A percentile compares a stretch with the other conserved stretches of the same genome.
Conservation (phyloP, 2,113 vertebrate genomes). For the Typhlomys cinereus region DNA sequence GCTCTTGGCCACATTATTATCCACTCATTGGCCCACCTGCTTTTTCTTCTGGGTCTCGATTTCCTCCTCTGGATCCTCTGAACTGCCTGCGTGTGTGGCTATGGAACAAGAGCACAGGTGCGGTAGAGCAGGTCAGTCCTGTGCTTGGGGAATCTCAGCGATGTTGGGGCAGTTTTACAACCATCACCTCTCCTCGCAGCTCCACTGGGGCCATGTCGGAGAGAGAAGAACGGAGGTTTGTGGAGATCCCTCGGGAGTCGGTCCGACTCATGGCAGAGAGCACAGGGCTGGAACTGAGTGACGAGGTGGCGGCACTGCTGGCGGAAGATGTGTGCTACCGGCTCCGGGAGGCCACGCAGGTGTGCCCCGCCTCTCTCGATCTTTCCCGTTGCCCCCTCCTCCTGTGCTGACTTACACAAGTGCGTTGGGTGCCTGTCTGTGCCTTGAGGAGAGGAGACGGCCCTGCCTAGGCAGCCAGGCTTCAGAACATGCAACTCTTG, state of each 20-base stretch:
- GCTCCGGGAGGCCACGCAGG: constrained; percentile 93
- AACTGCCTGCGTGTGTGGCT: too few relatives aligned
- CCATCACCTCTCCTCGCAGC: not conserved
- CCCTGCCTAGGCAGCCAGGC: not conserved
- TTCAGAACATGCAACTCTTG: rapidly evolving
- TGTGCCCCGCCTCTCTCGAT: constrained; percentile 32
- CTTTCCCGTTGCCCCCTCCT: not conserved
- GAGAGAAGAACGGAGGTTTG: constrained; percentile 93
- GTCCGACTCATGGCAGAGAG: constrained; percentile 93
- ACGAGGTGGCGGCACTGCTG: constrained; percentile 91
- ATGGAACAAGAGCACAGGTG: not conserved
- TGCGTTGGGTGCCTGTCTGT: rapidly evolving
- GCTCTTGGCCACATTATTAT: not conserved
- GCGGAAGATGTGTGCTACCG: constrained; percentile 96
- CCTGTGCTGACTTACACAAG: not conserved
- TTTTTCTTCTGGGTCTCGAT: not conserved
- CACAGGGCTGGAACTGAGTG: constrained; percentile 90
- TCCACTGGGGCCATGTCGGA: constrained; percentile 86
- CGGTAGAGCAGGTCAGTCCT: not conserved
- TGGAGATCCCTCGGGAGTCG: constrained; percentile 93
- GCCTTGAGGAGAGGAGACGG: not conserved
- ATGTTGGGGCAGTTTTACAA: not conserved
- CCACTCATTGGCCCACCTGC: not conserved
- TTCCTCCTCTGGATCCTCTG: too few relatives aligned
- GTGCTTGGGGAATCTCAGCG: not conserved